A percentile compares a stretch with the other conserved stretches of the same genome.
These are phyloP conservation scores for Mungos mungo DNA, from an alignment of 2,113 vertebrate genomes.

Conservation along the genomic window DNA sequence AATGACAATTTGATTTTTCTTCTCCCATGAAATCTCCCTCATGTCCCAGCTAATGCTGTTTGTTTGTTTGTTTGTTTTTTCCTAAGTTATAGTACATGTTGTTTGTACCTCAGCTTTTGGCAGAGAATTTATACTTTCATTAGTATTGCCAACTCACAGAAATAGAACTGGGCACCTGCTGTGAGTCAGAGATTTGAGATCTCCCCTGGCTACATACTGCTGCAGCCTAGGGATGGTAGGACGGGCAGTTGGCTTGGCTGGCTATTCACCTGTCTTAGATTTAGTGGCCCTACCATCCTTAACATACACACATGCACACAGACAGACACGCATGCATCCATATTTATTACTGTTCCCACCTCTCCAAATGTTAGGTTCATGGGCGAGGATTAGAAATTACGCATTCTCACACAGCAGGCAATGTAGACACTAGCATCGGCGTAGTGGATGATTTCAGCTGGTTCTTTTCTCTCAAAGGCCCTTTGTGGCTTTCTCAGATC, in stretches of 20 bases:
- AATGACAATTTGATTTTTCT: neutral
- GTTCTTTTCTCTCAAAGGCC: neutral
- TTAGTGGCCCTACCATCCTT: accelerated
- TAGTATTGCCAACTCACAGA: neutral
- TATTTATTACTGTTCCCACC: neutral
- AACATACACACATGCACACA: neutral
- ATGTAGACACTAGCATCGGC: neutral
- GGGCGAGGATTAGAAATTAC: neutral
- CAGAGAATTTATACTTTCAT: neutral
- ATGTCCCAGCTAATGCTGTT: neutral
- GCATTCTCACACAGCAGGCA: neutral
- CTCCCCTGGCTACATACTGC: neutral
- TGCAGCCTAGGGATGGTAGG: neutral
- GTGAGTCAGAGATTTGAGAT: neutral
- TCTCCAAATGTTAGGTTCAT: neutral
- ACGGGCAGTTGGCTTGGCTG: accelerated
- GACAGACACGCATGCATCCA: neutral
- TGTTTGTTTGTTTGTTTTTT: neutral
- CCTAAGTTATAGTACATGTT: neutral
- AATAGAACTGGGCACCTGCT: neutral
- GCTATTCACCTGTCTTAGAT: neutral
- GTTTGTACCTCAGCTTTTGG: neutral
- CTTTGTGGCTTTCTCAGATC: neutral
- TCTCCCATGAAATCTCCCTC: neutral
- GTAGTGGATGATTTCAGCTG: neutral